Evolutionary conservation across 2,113 vertebrate genomes (phyloP), one percentile per base, ranked within the genome.

Genomic region (Chaenocephalus aceratus): DNA sequence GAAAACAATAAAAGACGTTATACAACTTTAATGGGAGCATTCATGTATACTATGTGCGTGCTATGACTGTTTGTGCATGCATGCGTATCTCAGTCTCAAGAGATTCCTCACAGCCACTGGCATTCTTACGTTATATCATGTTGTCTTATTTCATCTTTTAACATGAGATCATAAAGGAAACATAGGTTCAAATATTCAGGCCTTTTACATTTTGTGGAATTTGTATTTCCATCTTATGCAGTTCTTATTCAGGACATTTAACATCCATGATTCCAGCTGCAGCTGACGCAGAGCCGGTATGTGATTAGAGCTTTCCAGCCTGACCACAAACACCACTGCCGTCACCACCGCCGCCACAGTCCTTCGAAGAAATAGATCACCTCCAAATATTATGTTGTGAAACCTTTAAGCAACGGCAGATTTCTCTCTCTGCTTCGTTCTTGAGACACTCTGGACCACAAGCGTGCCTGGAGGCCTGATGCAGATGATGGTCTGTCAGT

Each of bases 401-500:
- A 92, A 92, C 82, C 41, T 84, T 89, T 89, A 85, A 94, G 88
- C 85, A 88, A 88, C 83, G 75, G 65, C 93, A 92, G 72, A 92
- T 87, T 88, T 91, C 77, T 69, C 75, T 64, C 67, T 57, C 52
- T 36, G 80, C 79, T 58, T 72, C 65, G 56, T 84, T 84, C 74
- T 89, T 61, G 75, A 84, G 85, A 82, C 78, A 86, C 77, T 21
- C 26, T 14, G 81, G 86, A 92, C 93, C 92, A 83, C 92, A 91
- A 86, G 88, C 88, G 83, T 90, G 93, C 91, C 88, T 90, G 77
- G 21, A 88, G 89, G 82, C 88, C 89, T 85, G 85, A 87, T 87
- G 84, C 80, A 89, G 87, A 93, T 92, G 92, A 92, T 73, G 82
- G 85, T 90, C 86, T 90, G 92, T 90, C 92, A 92, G 89, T 82